Percentiles rank a stretch among this genome's conserved stretches.
Conservation (phyloP, 2,888 invertebrate species). For the Timandra comae region DNA sequence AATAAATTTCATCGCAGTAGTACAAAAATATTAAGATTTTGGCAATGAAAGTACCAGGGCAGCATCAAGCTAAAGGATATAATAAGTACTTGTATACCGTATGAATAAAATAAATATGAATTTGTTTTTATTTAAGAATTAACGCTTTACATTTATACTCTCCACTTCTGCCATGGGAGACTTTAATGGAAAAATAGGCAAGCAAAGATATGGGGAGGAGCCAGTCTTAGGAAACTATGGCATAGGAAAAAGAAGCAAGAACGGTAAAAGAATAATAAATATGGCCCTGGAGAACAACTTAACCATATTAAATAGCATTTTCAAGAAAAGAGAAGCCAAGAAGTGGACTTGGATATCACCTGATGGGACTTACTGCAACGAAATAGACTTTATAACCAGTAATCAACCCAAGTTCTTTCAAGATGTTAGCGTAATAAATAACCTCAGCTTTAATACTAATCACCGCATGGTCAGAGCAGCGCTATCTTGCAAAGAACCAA, state of each 20-base stretch:
- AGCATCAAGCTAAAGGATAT: too few species aligned
- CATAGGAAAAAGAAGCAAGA: conserved; percentile 11
- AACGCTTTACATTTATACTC: too few species aligned
- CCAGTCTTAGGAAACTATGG: conserved; percentile 9
- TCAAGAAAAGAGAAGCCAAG: conserved; percentile 20
- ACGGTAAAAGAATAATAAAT: conserved; percentile 8
- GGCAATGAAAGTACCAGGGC: too few species aligned
- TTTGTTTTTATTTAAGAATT: too few species aligned
- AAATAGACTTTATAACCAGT: conserved; percentile 6
- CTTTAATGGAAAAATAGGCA: conserved; percentile 16
- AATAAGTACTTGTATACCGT: too few species aligned
- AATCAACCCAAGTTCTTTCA: neutral
- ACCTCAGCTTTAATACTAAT: too few species aligned
- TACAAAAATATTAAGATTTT: too few species aligned
- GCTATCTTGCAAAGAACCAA: neutral
- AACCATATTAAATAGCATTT: conserved; percentile 10
- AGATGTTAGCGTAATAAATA: neutral
- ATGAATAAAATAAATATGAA: too few species aligned
- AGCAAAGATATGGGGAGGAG: conserved; percentile 6
- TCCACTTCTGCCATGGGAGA: too few species aligned
- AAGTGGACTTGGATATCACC: conserved; percentile 16
- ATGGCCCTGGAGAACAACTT: conserved; percentile 11
- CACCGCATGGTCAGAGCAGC: conserved; percentile 4
- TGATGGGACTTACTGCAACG: conserved; percentile 13
- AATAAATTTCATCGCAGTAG: too few species aligned